Percentiles rank a stretch among this genome's conserved stretches.
phyloP scores from a whole-genome alignment of 2,888 invertebrate species.

The Mesorhabditis belari region DNA sequence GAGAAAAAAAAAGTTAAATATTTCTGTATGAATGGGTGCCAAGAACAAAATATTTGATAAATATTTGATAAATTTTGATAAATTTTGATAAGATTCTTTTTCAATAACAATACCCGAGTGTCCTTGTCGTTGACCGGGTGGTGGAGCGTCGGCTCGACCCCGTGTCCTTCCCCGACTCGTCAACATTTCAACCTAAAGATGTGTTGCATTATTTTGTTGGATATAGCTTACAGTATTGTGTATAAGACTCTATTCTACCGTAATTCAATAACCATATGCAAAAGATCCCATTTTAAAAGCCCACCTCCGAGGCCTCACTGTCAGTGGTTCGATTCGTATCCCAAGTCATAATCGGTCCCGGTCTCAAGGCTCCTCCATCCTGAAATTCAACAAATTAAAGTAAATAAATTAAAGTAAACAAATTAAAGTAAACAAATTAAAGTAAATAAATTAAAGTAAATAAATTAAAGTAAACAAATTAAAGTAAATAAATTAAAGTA shows the following conservation, averaged over 20 bases:
- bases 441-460: no score
- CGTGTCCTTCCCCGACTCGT: background rate
- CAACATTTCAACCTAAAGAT: background rate
- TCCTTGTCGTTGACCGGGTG: background rate
- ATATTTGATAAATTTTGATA: background rate
- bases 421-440: no score
- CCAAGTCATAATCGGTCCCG: slow-evolving; percentile 42
- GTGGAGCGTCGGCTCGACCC: background rate
- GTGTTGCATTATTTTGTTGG: background rate
- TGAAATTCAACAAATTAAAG: no score
- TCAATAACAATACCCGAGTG: background rate
- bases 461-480: no score
- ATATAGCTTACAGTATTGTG: background rate
- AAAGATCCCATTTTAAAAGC: slow-evolving; percentile 5
- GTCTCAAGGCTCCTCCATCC: slow-evolving; percentile 38
- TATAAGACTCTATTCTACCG: background rate
- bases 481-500: no score
- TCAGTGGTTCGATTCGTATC: slow-evolving; percentile 11
- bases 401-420: no score
- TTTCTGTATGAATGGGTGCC: no score
- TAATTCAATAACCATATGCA: background rate
- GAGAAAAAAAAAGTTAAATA: no score
- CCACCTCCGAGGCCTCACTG: slow-evolving; percentile 3
- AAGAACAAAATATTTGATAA: background rate
- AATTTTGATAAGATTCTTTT: no score